Conservation (phyloP, 1,140 invertebrate genomes). For the Drosophila nigromelanica region DNA sequence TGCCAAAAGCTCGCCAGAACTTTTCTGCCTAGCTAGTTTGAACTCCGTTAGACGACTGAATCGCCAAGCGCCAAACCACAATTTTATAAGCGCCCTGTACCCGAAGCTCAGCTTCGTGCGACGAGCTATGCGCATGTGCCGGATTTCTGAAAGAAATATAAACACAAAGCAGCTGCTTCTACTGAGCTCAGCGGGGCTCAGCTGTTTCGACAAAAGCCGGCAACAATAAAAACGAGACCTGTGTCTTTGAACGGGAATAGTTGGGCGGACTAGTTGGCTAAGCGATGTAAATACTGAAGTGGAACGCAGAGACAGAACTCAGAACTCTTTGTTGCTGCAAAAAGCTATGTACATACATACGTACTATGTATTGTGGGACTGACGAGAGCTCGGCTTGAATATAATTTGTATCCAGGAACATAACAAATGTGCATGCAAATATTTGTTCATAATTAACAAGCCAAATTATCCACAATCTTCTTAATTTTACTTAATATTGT, state of each 20-base stretch:
- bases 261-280: constrained; percentile 33
- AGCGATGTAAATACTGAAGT: constrained; percentile 26
- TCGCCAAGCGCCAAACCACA: constrained; percentile 52
- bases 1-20: constrained; percentile 60
- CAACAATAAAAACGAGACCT: constrained; percentile 63
- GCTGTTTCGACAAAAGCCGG: constrained; percentile 72
- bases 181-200: constrained; percentile 38
- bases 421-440: too few relatives aligned
- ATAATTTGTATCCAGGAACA: too few relatives aligned
- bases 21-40: constrained; percentile 57
- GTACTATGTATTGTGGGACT: too few relatives aligned
- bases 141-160: constrained; percentile 59
- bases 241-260: constrained; percentile 15
- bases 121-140: constrained; percentile 57
- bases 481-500: too few relatives aligned
- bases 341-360: too few relatives aligned
- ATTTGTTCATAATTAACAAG: too few relatives aligned
- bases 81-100: constrained; percentile 62
- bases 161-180: constrained; percentile 75
- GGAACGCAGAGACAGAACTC: constrained; percentile 9
- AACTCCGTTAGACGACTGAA: constrained; percentile 80
- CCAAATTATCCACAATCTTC: too few relatives aligned
- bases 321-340: too few relatives aligned
- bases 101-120: constrained; percentile 67
- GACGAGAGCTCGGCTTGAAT: too few relatives aligned